These are phyloP conservation scores for Tragopan temminckii DNA, from an alignment of 2,797 vertebrate species.

Conservation along the genomic window DNA sequence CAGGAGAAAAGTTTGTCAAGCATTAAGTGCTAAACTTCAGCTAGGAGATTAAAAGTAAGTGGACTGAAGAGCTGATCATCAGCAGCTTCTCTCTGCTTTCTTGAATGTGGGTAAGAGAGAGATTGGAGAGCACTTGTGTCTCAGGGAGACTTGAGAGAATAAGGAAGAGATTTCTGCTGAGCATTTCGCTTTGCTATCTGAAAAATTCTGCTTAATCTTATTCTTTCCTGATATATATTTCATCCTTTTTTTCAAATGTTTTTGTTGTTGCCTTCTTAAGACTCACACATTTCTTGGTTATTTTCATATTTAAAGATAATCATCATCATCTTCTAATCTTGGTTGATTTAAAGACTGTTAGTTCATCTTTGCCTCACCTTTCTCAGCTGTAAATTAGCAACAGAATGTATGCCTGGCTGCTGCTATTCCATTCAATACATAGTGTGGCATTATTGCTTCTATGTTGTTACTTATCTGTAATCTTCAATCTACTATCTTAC, in stretches of 20 bases:
- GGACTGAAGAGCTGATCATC: neutral
- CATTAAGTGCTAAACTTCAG: neutral
- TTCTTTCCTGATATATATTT: neutral
- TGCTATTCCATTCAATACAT: neutral
- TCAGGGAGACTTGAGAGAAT: neutral
- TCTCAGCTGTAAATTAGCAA: neutral
- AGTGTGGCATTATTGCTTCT: neutral
- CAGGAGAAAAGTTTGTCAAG: neutral
- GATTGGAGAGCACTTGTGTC: neutral
- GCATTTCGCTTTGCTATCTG: neutral
- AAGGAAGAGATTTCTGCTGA: neutral
- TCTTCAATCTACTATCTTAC: neutral
- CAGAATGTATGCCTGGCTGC: fast-evolving
- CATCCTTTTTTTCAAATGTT: neutral
- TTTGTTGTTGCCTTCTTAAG: neutral
- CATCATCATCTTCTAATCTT: neutral
- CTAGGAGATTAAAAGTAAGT: neutral
- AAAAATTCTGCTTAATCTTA: neutral
- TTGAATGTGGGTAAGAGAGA: neutral
- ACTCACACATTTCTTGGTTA: neutral
- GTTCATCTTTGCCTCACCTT: neutral
- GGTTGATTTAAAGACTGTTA: neutral
- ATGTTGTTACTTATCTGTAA: neutral
- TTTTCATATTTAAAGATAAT: neutral
- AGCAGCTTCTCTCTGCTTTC: neutral